Evolutionary conservation across 2,113 vertebrate genomes (phyloP).

Genomic region (Calonectris borealis): DNA sequence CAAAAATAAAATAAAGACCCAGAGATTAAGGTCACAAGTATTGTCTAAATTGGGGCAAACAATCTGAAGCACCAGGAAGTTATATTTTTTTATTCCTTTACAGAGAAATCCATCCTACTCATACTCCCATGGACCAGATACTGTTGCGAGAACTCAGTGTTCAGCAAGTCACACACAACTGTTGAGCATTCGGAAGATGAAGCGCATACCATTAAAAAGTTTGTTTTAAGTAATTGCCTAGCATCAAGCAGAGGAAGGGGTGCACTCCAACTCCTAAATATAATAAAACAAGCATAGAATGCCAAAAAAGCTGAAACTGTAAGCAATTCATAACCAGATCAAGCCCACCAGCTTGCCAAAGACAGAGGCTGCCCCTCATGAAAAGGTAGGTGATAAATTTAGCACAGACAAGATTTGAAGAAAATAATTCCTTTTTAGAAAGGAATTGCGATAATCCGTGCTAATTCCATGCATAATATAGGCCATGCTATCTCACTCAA

Average conservation of each 20-base stretch:
- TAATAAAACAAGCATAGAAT: not conserved
- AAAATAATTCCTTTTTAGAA: not conserved
- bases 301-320: not conserved
- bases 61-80: not conserved
- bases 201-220: not conserved
- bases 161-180: not conserved
- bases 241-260: not conserved
- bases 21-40: not conserved
- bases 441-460: not conserved
- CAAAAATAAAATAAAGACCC: not conserved
- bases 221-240: not conserved
- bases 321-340: not conserved
- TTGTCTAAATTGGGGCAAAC: not conserved
- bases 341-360: not conserved
- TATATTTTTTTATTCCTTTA: not conserved
- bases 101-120: not conserved
- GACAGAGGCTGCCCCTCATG: not conserved
- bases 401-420: not conserved
- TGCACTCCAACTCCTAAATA: not conserved
- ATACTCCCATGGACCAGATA: not conserved
- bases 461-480: not conserved
- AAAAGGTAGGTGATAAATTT: not conserved
- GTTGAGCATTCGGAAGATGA: not conserved
- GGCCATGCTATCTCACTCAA: not conserved
- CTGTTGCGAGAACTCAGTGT: not conserved